phyloP scores from a whole-genome alignment of 2,797 vertebrate species.

The Clarias fuscus region DNA sequence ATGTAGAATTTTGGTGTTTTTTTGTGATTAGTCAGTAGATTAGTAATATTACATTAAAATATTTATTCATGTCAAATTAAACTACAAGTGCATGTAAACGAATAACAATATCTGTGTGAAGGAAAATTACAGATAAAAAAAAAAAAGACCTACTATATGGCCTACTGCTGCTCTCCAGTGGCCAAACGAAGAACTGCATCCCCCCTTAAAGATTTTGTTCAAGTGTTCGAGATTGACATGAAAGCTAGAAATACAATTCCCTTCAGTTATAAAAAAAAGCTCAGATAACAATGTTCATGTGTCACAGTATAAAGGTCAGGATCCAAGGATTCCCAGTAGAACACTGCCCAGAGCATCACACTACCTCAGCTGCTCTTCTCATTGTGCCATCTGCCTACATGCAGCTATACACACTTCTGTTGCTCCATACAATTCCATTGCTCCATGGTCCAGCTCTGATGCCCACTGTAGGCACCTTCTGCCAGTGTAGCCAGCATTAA shows the following conservation, averaged over 20 bases:
- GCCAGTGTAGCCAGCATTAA: too few species aligned
- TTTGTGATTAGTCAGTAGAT: not conserved
- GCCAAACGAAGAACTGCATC: constrained; percentile 16
- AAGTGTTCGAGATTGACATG: not conserved
- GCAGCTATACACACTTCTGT: too few species aligned
- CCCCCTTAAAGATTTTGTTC: not conserved
- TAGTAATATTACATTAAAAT: not conserved
- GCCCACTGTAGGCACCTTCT: too few species aligned
- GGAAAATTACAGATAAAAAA: constrained; percentile 1
- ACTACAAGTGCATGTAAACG: not conserved
- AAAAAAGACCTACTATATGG: not conserved
- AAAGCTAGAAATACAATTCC: not conserved
- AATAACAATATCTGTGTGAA: not conserved
- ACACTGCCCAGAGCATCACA: too few species aligned
- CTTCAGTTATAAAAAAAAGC: too few species aligned
- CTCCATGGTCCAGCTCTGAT: too few species aligned
- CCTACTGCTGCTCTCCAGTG: constrained; percentile 47
- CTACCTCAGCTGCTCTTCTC: too few species aligned
- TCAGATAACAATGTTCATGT: too few species aligned
- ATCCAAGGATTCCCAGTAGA: too few species aligned
- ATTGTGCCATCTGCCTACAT: too few species aligned
- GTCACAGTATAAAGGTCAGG: too few species aligned
- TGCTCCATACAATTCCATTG: too few species aligned
- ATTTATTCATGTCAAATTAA: not conserved
- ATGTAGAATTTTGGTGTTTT: not conserved